These are phyloP conservation scores for Ennomos erosarius DNA, from an alignment of 2,888 invertebrate genomes.

Conservation along the genomic window DNA sequence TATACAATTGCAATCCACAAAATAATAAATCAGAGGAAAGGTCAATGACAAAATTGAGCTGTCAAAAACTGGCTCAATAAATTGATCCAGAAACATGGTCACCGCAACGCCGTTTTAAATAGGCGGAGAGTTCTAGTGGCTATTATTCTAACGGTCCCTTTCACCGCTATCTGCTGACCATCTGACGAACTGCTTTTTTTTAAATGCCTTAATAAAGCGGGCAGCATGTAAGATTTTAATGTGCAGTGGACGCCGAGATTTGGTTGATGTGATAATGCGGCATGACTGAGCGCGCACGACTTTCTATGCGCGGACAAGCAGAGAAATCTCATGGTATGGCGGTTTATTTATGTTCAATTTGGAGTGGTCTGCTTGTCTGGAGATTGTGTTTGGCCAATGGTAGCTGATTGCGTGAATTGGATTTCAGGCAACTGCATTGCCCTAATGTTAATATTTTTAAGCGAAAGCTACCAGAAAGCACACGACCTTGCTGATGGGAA, in stretches of 20 bases:
- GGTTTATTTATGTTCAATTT: conserved; percentile 60
- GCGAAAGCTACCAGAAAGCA: no score
- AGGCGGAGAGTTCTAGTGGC: conserved; percentile 71
- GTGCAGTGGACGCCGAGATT: conserved; percentile 75
- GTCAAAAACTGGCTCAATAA: conserved; percentile 58
- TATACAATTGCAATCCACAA: conserved; percentile 38
- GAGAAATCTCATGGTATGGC: conserved; percentile 52
- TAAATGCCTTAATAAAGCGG: conserved; percentile 79
- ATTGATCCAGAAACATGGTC: conserved; percentile 61
- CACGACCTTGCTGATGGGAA: no score
- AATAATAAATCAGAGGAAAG: conserved; percentile 54
- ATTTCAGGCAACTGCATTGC: conserved; percentile 3
- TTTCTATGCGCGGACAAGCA: conserved; percentile 72
- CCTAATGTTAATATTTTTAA: no score
- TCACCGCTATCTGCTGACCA: conserved; percentile 84
- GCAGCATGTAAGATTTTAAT: conserved; percentile 82
- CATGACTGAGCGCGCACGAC: conserved; percentile 79
- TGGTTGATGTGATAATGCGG: conserved; percentile 78
- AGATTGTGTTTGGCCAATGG: conserved; percentile 36
- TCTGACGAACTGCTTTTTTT: conserved; percentile 79
- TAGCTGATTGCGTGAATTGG: conserved; percentile 31
- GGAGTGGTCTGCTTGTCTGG: conserved; percentile 47
- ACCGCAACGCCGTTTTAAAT: conserved; percentile 52
- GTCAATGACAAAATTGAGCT: conserved; percentile 55
- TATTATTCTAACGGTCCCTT: conserved; percentile 82